Base-by-base conservation (phyloP, 1,140 invertebrate species). In the Drosophila busckii region DNA sequence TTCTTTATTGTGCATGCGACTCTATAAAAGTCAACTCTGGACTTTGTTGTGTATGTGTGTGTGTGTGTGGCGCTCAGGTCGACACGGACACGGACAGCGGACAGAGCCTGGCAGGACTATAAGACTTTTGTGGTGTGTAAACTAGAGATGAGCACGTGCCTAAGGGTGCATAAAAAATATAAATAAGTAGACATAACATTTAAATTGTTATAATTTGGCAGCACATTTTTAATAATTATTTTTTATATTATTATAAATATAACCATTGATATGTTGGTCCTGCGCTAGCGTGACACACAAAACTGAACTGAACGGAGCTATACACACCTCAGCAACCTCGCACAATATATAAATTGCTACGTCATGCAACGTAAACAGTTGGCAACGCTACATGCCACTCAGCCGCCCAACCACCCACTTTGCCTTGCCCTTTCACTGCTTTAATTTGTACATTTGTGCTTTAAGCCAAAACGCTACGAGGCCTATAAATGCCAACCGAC, bases 1-100 rank as follows among this genome's bases (percentile, higher is more conserved):
- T 86, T 73, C 71, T 84, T 84, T 84, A 86, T 86, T 85, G 83
- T 86, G 84, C 82, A 86, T 86, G 83, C 83, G 84, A 86, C 83
- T 86, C 84, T 85, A 86, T 86, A 86, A 86, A 86, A 86, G 83
- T 86, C 83, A 85, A 86, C 84, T 85, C 76, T 71, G 73, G 73
- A 80, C 73, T 80, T 78, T 78, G 71, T 78, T 78, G 71, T 78
- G 62, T 37, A 31, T 59, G 63, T 38, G 34, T 20, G 25, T 23
- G 54, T 70, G 37, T 49, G 56, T 52, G 41, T 42, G 55, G 56
- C 49, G 70, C 70, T 69, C 46, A 61, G 38, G 40, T 10, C 23
- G 40, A 16, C n/a, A n/a, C n/a, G n/a, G n/a, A n/a, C n/a, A n/a
- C 20, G 42, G 17, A 13, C 28, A 26, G 23, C 23, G 12, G 2